Conservation (phyloP, 2,797 vertebrate genomes). For the Syncerus caffer region DNA sequence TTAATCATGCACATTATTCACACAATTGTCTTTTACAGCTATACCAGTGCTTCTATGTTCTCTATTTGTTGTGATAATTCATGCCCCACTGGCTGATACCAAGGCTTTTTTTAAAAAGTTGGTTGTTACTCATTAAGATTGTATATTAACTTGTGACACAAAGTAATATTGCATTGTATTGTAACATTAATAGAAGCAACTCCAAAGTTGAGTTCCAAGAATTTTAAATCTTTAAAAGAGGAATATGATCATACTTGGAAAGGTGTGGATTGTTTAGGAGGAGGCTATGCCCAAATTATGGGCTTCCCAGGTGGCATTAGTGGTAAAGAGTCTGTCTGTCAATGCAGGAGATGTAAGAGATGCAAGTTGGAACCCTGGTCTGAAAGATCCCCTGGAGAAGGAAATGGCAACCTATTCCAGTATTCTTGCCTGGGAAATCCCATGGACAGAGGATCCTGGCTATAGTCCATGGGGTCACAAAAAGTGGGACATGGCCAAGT, state of each 20-base stretch:
- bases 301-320: not conserved
- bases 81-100: not conserved
- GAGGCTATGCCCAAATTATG: not conserved
- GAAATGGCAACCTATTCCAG: not conserved
- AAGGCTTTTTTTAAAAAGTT: not conserved
- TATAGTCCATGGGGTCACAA: not conserved
- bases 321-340: not conserved
- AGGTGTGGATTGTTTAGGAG: not conserved
- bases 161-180: not conserved
- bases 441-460: not conserved
- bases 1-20: not conserved
- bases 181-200: not conserved
- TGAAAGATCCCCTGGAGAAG: not conserved
- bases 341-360: not conserved
- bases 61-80: not conserved
- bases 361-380: not conserved
- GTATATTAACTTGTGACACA: not conserved
- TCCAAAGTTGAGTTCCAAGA: not conserved
- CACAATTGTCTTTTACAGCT: not conserved
- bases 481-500: not conserved
- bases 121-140: not conserved
- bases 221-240: not conserved
- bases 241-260: not conserved
- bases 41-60: not conserved
- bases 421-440: not conserved